A percentile compares a stretch with the other conserved stretches of the same genome.
phyloP scores from a whole-genome alignment of 2,113 vertebrate genomes.

The cattle (Bos taurus) region ARS-UCD2.0 NC_037328.1:105441001-105441500 shows the following conservation, averaged over 20 bases:
- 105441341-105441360: not conserved
- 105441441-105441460: not conserved
- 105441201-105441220: not conserved
- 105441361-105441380: not conserved
- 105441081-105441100: not conserved
- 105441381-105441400: not conserved
- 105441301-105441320: not conserved
- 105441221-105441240: not conserved
- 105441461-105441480: not conserved
- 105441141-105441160: not conserved
- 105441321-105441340: not conserved
- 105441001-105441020: not conserved
- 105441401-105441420: not conserved
- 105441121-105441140: not conserved
- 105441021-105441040: not conserved
- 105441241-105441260: not conserved
- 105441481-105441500: not conserved
- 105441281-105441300: not conserved
- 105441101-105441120: not conserved
- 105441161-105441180: not conserved
- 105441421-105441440: not conserved
- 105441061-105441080: not conserved
- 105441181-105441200: not conserved
- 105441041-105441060: not conserved
- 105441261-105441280: not conserved